A percentile compares a stretch with the other conserved stretches of the same genome.
Evolutionary conservation across 2,888 invertebrate species (phyloP).

Genomic region (Perizoma flavofasciatum): DNA sequence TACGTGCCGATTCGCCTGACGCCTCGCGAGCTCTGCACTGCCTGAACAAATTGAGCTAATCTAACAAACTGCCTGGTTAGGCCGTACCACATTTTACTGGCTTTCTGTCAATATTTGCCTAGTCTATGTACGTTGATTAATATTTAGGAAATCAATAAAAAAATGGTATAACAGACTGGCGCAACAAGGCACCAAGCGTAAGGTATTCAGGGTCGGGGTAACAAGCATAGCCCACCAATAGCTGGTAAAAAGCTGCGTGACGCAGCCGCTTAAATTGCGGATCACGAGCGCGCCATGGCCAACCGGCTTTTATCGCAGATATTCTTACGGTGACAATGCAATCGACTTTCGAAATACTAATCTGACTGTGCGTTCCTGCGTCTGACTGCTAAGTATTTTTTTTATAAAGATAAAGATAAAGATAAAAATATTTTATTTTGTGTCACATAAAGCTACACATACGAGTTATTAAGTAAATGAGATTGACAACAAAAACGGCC

Average conservation of each 20-base stretch:
- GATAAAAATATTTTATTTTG: too few relatives aligned
- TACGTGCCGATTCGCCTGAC: constrained; percentile 69
- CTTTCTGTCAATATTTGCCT: too few relatives aligned
- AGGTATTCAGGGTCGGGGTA: constrained; percentile 61
- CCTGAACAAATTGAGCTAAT: constrained; percentile 27
- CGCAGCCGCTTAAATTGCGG: constrained; percentile 59
- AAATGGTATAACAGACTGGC: neutral
- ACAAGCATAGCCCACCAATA: constrained; percentile 75
- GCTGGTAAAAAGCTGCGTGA: constrained; percentile 72
- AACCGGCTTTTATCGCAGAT: constrained; percentile 61
- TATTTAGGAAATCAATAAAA: too few relatives aligned
- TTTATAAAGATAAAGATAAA: too few relatives aligned
- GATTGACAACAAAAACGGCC: too few relatives aligned
- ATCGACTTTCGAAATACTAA: neutral
- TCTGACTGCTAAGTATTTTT: too few relatives aligned
- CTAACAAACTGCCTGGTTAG: constrained; percentile 12
- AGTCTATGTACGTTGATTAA: too few relatives aligned
- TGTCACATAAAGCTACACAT: too few relatives aligned
- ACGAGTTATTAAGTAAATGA: too few relatives aligned
- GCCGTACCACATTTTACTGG: too few relatives aligned
- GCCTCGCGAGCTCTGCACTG: constrained; percentile 42
- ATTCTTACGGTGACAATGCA: constrained; percentile 43
- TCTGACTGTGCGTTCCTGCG: too few relatives aligned
- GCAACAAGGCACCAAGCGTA: constrained; percentile 45
- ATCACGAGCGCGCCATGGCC: constrained; percentile 67